phyloP scores from a whole-genome alignment of 2,888 invertebrate genomes.

The Charanyca ferruginea region DNA sequence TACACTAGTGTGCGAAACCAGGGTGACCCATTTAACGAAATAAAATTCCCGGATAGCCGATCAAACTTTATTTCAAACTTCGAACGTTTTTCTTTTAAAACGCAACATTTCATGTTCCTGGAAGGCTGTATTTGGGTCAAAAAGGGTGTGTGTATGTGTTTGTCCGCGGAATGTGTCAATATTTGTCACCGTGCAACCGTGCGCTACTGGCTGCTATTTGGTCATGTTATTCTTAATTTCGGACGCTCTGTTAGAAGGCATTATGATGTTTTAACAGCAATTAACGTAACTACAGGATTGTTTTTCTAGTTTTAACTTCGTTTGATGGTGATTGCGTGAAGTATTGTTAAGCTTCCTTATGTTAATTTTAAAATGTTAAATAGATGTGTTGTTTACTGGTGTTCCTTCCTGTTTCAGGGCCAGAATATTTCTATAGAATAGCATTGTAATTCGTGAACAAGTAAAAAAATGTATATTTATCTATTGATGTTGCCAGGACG shows the following conservation, averaged over 20 bases:
- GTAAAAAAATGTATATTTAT: not conserved
- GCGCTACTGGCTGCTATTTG: conserved; percentile 33
- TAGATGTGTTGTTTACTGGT: not conserved
- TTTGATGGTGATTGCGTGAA: conserved; percentile 6
- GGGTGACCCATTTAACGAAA: conserved; percentile 63
- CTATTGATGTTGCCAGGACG: not conserved
- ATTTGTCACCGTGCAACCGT: conserved; percentile 75
- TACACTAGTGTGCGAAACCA: conserved; percentile 37
- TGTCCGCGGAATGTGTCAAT: conserved; percentile 75
- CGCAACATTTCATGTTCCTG: conserved; percentile 65
- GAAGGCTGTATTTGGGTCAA: conserved; percentile 81
- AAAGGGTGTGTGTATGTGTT: conserved; percentile 72
- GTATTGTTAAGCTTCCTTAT: conserved; percentile 21
- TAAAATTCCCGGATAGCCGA: conserved; percentile 67
- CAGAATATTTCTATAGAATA: not conserved
- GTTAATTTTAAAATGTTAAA: not conserved
- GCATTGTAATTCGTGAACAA: not conserved
- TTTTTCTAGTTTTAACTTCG: conserved; percentile 16
- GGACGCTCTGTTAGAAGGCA: conserved; percentile 55
- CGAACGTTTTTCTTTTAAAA: conserved; percentile 51
- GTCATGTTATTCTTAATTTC: conserved; percentile 51
- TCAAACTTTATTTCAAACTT: conserved; percentile 40
- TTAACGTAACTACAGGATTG: conserved; percentile 31
- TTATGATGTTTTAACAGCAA: conserved; percentile 45
- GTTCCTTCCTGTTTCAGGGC: not conserved